These are phyloP conservation scores for Empis stercorea DNA, from an alignment of 2,888 invertebrate species.

Conservation along the genomic window DNA sequence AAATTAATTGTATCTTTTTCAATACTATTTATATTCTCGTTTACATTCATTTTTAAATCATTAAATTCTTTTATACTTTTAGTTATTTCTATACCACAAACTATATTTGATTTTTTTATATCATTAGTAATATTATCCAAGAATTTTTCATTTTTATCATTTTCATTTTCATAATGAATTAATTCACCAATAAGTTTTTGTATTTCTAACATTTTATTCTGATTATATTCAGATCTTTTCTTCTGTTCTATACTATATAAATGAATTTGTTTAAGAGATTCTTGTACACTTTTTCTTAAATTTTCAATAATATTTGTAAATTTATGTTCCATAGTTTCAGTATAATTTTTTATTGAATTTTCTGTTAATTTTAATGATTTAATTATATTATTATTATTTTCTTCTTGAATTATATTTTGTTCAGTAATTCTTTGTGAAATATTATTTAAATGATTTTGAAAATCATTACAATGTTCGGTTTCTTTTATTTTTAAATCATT, in stretches of 20 bases:
- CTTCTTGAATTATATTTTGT: conserved; percentile 6
- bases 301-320: not conserved
- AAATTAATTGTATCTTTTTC: no score
- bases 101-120: no score
- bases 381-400: not conserved
- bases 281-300: not conserved
- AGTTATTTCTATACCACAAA: no score
- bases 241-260: no score
- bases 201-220: conserved; percentile 6
- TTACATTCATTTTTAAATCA: no score
- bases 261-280: not conserved
- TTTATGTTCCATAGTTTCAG: not conserved
- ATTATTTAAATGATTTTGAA: conserved; percentile 17
- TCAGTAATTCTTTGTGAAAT: conserved; percentile 14
- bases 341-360: not conserved
- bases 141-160: no score
- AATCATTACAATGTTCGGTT: conserved; percentile 3
- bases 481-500: conserved; percentile 20
- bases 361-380: conserved; percentile 3
- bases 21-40: no score
- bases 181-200: no score
- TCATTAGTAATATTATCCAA: no score
- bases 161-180: no score
- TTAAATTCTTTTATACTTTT: no score
- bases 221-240: conserved; percentile 6